These are phyloP conservation scores for Podarcis muralis DNA, from an alignment of 2,113 vertebrate genomes.

Conservation along the genomic window DNA sequence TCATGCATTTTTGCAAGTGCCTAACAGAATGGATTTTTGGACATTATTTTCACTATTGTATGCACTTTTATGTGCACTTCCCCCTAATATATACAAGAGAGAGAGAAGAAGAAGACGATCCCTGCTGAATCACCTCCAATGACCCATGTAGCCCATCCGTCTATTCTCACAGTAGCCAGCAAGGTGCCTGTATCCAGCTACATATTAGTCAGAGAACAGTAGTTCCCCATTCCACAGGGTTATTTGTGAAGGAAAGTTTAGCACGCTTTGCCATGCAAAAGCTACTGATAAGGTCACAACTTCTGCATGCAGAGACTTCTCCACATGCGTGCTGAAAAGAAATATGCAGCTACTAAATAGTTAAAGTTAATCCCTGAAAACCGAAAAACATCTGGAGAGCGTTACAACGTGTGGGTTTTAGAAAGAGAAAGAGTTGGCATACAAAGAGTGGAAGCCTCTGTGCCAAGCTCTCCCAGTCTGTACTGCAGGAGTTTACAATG, in stretches of 20 bases:
- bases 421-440: not conserved
- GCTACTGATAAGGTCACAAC: not conserved
- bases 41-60: no score
- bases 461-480: conserved; percentile 11
- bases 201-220: no score
- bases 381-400: conserved; percentile 1
- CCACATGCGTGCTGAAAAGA: not conserved
- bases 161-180: no score
- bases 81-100: no score
- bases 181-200: no score
- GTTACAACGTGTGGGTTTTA: conserved; percentile 7
- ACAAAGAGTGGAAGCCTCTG: not conserved
- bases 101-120: no score
- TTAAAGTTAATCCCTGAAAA: conserved; percentile 7
- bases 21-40: no score
- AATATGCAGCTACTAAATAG: not conserved
- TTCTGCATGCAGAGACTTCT: not conserved
- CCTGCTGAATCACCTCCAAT: no score
- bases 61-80: no score
- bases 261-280: not conserved
- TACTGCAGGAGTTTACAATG: not conserved
- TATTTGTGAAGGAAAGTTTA: not conserved
- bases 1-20: no score
- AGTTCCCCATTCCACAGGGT: no score
- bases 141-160: no score